phyloP scores from a whole-genome alignment of 2,888 invertebrate species.

The Alitta virens region DNA sequence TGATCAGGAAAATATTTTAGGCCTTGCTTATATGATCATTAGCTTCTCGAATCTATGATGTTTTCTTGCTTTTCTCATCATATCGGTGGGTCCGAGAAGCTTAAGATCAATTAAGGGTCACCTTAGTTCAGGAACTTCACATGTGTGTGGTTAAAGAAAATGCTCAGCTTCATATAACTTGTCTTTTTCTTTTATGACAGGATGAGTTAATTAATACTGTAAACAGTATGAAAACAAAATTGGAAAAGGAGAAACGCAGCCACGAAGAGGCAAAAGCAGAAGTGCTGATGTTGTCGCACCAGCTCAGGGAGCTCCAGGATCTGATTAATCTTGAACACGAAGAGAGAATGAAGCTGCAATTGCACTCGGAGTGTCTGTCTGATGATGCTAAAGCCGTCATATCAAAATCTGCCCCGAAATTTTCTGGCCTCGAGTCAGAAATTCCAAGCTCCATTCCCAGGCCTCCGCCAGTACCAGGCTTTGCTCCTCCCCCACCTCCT shows the following conservation, averaged over 20 bases:
- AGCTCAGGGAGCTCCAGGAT: slow-evolving; percentile 57
- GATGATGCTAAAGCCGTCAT: slow-evolving; percentile 80
- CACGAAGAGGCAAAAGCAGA: slow-evolving; percentile 84
- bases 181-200: too few relatives aligned
- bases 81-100: too few relatives aligned
- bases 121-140: too few relatives aligned
- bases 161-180: too few relatives aligned
- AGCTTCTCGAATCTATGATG: too few relatives aligned
- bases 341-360: slow-evolving; percentile 79
- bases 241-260: slow-evolving; percentile 74
- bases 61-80: too few relatives aligned
- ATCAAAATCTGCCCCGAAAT: slow-evolving; percentile 16
- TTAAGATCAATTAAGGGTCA: too few relatives aligned
- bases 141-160: too few relatives aligned
- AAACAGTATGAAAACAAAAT: slow-evolving; percentile 76
- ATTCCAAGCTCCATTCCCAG: slow-evolving; percentile 41
- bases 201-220: slow-evolving; percentile 86
- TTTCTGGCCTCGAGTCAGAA: slow-evolving; percentile 31
- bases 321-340: slow-evolving; percentile 54
- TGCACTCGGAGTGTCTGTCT: slow-evolving; percentile 86
- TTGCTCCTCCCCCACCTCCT: slow-evolving; percentile 33
- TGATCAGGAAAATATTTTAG: too few relatives aligned
- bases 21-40: too few relatives aligned
- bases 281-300: slow-evolving; percentile 66
- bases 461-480: slow-evolving; percentile 32